These are phyloP conservation scores for Scaptomyza graminum DNA, from an alignment of 1,140 invertebrate genomes.

Conservation along the genomic window DNA sequence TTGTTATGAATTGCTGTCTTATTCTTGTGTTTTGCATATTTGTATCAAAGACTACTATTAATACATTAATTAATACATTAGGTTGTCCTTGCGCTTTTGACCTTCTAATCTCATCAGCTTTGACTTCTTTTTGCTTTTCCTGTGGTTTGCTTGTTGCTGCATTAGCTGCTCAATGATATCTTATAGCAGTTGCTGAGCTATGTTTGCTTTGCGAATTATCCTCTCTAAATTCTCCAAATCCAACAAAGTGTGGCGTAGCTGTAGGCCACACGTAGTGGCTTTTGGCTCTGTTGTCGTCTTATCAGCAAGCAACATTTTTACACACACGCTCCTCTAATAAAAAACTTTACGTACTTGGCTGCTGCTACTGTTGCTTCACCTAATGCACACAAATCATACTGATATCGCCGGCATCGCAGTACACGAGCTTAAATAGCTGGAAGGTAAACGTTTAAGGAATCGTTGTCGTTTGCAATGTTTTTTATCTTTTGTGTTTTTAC, in stretches of 20 bases:
- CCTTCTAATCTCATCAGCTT: too few relatives aligned
- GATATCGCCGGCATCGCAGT: conserved; percentile 26
- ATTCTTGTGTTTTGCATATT: too few relatives aligned
- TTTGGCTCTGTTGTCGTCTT: conserved; percentile 38
- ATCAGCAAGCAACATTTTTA: conserved; percentile 52
- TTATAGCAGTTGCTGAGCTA: conserved; percentile 57
- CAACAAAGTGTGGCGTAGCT: conserved; percentile 38
- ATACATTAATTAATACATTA: too few relatives aligned
- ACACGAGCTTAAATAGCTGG: conserved; percentile 20
- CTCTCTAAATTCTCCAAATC: conserved; percentile 58
- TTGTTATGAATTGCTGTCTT: too few relatives aligned
- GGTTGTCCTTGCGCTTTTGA: too few relatives aligned
- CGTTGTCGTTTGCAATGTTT: too few relatives aligned
- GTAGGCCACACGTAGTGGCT: conserved; percentile 49
- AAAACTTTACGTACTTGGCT: conserved; percentile 33
- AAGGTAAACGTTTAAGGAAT: conserved; percentile 25
- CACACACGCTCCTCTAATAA: conserved; percentile 33
- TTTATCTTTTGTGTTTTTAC: conserved; percentile 32
- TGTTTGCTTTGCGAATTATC: conserved; percentile 49
- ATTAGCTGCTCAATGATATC: conserved; percentile 53
- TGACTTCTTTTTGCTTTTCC: conserved; percentile 11
- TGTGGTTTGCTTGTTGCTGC: conserved; percentile 25
- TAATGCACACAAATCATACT: conserved; percentile 40
- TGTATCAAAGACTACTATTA: too few relatives aligned
- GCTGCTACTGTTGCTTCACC: conserved; percentile 15